phyloP scores from a whole-genome alignment of 1,140 invertebrate species.

The Papilio glaucus region DNA sequence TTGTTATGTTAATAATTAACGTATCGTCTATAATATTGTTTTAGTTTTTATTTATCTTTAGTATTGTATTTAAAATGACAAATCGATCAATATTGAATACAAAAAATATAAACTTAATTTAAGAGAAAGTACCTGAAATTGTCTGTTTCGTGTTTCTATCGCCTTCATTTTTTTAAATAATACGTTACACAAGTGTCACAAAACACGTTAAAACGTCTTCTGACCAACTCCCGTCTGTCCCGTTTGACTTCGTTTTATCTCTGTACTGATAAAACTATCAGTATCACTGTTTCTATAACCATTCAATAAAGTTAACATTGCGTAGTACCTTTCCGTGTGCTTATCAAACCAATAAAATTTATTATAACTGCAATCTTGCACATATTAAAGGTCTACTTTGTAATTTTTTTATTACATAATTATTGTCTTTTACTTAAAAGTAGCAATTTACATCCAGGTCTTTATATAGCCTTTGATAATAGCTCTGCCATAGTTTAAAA shows the following conservation, averaged over 20 bases:
- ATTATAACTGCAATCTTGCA: constrained; percentile 13
- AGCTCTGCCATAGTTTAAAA: no score
- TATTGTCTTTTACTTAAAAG: not conserved
- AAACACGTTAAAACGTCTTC: constrained; percentile 42
- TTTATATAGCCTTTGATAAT: no score
- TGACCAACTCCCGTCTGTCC: constrained; percentile 39
- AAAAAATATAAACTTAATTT: not conserved
- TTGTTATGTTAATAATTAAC: not conserved
- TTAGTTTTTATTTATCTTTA: not conserved
- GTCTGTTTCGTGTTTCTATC: constrained; percentile 45
- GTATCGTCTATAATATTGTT: not conserved
- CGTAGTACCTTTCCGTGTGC: constrained; percentile 39
- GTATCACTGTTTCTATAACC: constrained; percentile 52
- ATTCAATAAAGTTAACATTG: constrained; percentile 60
- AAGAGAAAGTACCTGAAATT: constrained; percentile 40
- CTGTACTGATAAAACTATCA: constrained; percentile 46
- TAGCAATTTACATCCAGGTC: no score
- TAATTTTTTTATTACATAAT: not conserved
- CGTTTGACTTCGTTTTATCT: constrained; percentile 44
- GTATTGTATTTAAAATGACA: not conserved
- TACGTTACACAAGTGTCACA: constrained; percentile 36
- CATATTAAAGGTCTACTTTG: not conserved
- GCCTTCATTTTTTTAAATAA: constrained; percentile 52
- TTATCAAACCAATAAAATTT: constrained; percentile 1
- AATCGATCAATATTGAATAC: not conserved